Evolutionary conservation across 2,113 vertebrate genomes (phyloP).

Genomic region (Myotis lucifugus): DNA sequence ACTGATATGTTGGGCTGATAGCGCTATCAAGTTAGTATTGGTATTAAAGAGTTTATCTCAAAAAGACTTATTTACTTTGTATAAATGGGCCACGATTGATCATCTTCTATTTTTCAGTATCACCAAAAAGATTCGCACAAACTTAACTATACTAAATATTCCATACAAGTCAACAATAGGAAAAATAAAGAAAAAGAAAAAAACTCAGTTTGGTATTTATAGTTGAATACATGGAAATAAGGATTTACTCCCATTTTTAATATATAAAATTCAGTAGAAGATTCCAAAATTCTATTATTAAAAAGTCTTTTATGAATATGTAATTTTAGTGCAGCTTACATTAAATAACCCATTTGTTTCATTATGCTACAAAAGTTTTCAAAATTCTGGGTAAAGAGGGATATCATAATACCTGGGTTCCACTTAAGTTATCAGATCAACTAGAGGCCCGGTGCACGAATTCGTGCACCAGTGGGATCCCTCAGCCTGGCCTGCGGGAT

Average conservation of each 20-base stretch:
- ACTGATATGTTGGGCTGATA: too few relatives aligned
- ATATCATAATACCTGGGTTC: background rate
- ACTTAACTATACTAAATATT: background rate
- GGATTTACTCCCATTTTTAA: constrained; percentile 39
- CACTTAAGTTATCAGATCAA: background rate
- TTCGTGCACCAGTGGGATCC: too few relatives aligned
- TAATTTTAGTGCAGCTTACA: constrained; percentile 21
- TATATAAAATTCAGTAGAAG: constrained; percentile 25
- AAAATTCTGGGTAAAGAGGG: constrained; percentile 4
- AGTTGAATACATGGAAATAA: background rate
- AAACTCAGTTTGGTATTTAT: constrained; percentile 24
- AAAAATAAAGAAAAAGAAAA: constrained; percentile 64
- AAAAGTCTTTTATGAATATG: background rate
- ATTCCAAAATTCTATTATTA: constrained; percentile 45
- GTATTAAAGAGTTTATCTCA: constrained; percentile 33
- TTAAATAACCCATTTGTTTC: constrained; percentile 39
- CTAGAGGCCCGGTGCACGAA: background rate
- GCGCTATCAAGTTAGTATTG: background rate
- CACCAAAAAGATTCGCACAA: constrained; percentile 53
- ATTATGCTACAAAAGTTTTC: constrained; percentile 33
- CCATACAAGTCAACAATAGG: constrained; percentile 32
- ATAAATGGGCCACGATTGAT: background rate
- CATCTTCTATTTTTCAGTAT: constrained; percentile 7
- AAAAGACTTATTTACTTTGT: constrained; percentile 30
- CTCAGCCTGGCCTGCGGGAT: too few relatives aligned